Conservation (phyloP, 2,797 vertebrate genomes). For the Mormyrops boulengeri region DNA sequence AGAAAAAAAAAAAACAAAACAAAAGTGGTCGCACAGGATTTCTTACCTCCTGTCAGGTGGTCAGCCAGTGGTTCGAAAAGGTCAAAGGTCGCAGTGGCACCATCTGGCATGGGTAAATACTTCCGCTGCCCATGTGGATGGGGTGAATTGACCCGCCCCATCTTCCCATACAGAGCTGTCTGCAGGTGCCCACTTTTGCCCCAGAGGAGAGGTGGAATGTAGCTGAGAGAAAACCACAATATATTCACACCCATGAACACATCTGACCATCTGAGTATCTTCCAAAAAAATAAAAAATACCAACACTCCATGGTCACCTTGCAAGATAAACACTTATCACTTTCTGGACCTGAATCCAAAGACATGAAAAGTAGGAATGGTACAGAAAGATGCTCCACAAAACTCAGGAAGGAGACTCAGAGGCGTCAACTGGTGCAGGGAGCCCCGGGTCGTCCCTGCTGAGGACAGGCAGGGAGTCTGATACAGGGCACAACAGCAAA, state of each 20-base stretch:
- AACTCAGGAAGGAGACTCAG: not conserved
- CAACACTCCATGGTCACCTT: not conserved
- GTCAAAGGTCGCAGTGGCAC: conserved; percentile 89
- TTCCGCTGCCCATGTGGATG: conserved; percentile 77
- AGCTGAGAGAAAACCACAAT: conserved; percentile 58
- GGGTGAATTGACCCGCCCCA: conserved; percentile 84
- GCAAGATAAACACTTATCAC: not conserved
- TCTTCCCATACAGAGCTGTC: conserved; percentile 86
- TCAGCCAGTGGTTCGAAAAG: conserved; percentile 78
- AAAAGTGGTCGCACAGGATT: not conserved
- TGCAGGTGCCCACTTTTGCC: conserved; percentile 94
- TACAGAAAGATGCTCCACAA: not conserved
- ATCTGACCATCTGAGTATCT: not conserved
- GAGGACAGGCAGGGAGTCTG: not conserved
- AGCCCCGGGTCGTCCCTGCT: not conserved
- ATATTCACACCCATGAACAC: not conserved
- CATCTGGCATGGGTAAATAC: conserved; percentile 85
- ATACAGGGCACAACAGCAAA: not conserved
- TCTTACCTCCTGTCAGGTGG: conserved; percentile 79
- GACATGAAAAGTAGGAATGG: not conserved
- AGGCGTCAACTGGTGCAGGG: not conserved
- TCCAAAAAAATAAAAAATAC: not conserved
- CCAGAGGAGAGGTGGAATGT: conserved; percentile 90
- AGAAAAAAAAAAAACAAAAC: not conserved
- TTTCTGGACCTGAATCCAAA: not conserved